Conservation (phyloP, 2,797 vertebrate species). For the Clarias laeviceps region DNA sequence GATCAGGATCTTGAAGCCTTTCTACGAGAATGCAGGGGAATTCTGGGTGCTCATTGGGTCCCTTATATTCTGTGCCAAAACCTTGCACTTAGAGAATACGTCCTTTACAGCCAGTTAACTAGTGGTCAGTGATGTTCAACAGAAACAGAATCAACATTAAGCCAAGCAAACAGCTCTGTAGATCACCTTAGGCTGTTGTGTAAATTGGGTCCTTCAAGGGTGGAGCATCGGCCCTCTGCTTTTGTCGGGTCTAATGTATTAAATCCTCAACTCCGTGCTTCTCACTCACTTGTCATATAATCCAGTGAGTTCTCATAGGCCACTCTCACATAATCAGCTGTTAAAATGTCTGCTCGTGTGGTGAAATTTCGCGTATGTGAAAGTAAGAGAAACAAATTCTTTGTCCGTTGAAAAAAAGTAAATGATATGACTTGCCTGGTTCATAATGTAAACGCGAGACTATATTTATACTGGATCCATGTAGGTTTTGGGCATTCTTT, state of each 20-base stretch:
- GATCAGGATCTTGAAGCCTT: slow-evolving; percentile 16
- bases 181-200: slow-evolving; percentile 6
- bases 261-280: slow-evolving; percentile 11
- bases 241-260: not conserved
- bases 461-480: not conserved
- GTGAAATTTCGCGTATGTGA: not conserved
- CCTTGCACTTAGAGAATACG: slow-evolving; percentile 26
- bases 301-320: not conserved
- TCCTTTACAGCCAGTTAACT: slow-evolving; percentile 4
- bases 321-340: not conserved
- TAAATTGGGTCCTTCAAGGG: not conserved
- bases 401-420: not conserved
- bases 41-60: slow-evolving; percentile 7
- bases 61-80: slow-evolving; percentile 47
- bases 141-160: not conserved
- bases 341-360: not conserved
- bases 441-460: no score
- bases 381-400: not conserved
- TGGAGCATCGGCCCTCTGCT: not conserved
- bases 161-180: slow-evolving; percentile 26
- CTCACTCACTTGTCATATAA: not conserved
- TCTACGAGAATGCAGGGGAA: slow-evolving; percentile 26
- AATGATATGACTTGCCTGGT: not conserved
- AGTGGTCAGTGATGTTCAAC: not conserved
- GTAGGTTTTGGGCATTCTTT: not conserved